Evolutionary conservation across 53 echinoderm and acorn worm species (phyloP), one percentile per base, ranked within the genome.

Genomic region (Crossaster papposus): DNA sequence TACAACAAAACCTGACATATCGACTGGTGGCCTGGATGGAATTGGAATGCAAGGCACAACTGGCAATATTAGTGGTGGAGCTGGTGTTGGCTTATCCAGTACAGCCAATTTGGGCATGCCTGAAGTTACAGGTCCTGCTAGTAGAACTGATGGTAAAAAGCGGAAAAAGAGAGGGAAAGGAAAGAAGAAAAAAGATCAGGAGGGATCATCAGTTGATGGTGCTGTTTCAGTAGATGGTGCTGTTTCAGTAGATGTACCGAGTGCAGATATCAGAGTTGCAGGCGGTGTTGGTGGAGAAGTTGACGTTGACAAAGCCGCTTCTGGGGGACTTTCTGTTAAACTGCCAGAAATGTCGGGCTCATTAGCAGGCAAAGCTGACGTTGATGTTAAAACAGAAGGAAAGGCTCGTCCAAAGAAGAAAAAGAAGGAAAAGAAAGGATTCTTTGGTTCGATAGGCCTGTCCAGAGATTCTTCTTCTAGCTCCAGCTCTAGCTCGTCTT

Each of bases 381-480:
- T 81, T 72, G 82, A 90, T 30, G 73, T 44, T n/a, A 64, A 83
- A 51, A 20, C 64, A 37, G 77, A 73, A 77, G 77, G 26, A 64
- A 77, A 83, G 55, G 74, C 51, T 14, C 35, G 65, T 22, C 74
- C 58, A 44, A 81, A 90, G 77, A 91, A 91, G 79, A 88, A 86
- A 29, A 89, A 80, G 53, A 89, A 94, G 78, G 64, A 91, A 89
- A 86, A 90, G 86, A 89, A 92, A 65, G 83, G 94, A 81, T 81
- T 94, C 55, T 91, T 91, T 81, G 87, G 94, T 24, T 91, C 94
- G 14, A 51, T 94, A 55, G 94, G 94, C 15, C 80, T 94, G 32
- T 90, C 87, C 52, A 81, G 81, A 86, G 90, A 78, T 83, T 90
- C 90, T 29, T 54, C 54, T 65, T 80, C 81, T 14, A 68, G 89